Base-by-base conservation (phyloP, 2,888 invertebrate genomes). In the Automeris io region DNA sequence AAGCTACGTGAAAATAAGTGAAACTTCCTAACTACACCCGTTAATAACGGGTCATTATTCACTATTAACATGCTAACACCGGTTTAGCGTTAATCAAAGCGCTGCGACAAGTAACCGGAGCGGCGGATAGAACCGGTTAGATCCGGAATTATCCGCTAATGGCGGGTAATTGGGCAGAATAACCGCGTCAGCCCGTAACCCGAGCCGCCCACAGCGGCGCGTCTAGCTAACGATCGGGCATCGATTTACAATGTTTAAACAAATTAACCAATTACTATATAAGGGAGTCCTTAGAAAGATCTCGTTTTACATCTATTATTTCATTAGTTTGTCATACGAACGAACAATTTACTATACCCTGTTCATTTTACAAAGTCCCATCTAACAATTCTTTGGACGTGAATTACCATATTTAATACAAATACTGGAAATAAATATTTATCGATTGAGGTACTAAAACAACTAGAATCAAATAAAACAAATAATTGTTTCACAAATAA, bases 141-240 rank as follows among this genome's bases (percentile, higher is more conserved):
- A 52, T 53, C 66, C 58, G 59, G 69, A 68, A 65, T 72, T 65
- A 73, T 60, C 69, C 62, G 55, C 46, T 75, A 72, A 79, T 73
- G 66, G 66, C 40, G 55, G 51, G 66, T 77, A 83, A 83, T 83
- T 79, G 82, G 64, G 52, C 70, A 70, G 72, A 81, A 82, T 76
- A 77, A 77, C 66, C 65, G 54, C 62, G 61, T 72, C 63, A 69
- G 55, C 51, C 37, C 40, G 74, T 64, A 70, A 75, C 66, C 48
- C 51, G 64, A 61, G 39, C 47, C 55, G 44, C 33, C 33, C 34
- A 34, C 51, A 49, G 41, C 44, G 44, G 37, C 54, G 56, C 59
- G 58, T 61, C 16, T 29, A 29, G 29, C 29, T 60, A 58, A 57
- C 58, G 41, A 60, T 60, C 56, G 48, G 37, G 57, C 53, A 57